These are phyloP conservation scores for Falco novaeseelandiae DNA, from an alignment of 2,797 vertebrate species.

Conservation along the genomic window DNA sequence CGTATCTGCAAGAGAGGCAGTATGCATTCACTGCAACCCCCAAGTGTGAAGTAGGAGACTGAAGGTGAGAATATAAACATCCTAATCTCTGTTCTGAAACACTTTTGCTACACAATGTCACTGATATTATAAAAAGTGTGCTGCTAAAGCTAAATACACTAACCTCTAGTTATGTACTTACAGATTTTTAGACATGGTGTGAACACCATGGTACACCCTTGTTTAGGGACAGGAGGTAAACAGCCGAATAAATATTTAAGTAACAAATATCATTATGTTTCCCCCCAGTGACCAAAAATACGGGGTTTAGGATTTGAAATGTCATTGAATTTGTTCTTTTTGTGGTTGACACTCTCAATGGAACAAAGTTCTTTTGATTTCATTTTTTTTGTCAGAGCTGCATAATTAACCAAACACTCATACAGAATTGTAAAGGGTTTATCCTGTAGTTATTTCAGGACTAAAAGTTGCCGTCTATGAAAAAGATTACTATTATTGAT, in stretches of 20 bases:
- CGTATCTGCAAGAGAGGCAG: not conserved
- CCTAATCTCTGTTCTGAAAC: not conserved
- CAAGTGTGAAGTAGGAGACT: conserved; percentile 1
- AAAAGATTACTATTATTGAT: not conserved
- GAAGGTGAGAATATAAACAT: conserved; percentile 14
- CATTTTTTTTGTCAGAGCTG: not conserved
- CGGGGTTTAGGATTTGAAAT: not conserved
- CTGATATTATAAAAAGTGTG: not conserved
- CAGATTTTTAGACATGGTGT: not conserved
- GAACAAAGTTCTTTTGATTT: not conserved
- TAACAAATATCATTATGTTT: not conserved
- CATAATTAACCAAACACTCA: not conserved
- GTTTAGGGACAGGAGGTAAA: not conserved
- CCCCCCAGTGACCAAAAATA: not conserved
- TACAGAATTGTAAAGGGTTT: not conserved
- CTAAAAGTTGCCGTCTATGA: not conserved
- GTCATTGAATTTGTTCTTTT: not conserved
- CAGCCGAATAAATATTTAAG: not conserved
- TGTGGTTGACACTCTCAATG: not conserved
- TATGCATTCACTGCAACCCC: not conserved
- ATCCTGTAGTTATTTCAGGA: not conserved
- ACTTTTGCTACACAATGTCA: not conserved
- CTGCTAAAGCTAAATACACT: not conserved
- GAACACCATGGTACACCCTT: not conserved
- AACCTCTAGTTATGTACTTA: not conserved